These are phyloP conservation scores for Colinus virginianus DNA, from an alignment of 2,113 vertebrate genomes.

Conservation along the genomic window DNA sequence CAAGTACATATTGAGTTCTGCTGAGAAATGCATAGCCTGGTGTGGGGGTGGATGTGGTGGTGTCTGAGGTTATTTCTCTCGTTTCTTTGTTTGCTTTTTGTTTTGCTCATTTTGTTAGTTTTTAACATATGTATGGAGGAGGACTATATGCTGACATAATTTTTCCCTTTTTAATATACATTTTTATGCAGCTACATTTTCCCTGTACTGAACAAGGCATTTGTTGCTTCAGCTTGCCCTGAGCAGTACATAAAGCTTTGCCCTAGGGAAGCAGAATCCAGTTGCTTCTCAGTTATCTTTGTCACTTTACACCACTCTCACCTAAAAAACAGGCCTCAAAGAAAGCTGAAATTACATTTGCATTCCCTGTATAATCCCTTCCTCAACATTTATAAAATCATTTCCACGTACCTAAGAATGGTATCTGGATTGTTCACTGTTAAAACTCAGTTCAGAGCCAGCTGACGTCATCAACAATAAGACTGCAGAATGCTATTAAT, in stretches of 20 bases:
- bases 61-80: background rate
- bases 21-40: background rate
- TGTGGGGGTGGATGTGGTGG: background rate
- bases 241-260: background rate
- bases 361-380: background rate
- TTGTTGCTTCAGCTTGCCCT: background rate
- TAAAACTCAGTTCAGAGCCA: background rate
- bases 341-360: background rate
- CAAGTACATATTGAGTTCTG: slow-evolving; percentile 5
- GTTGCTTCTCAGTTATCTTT: background rate
- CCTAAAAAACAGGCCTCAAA: background rate
- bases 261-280: background rate
- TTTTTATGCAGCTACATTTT: background rate
- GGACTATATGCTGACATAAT: background rate
- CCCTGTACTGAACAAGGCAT: background rate
- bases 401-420: accelerated
- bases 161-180: background rate
- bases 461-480: background rate
- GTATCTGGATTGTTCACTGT: background rate
- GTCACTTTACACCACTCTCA: background rate
- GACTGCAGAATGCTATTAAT: background rate
- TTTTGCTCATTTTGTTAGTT: background rate
- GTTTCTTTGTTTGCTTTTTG: background rate
- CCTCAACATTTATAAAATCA: background rate
- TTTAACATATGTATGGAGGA: background rate